Base-by-base conservation (phyloP, 2,113 vertebrate genomes). In the Urocynchramus pylzowi region DNA sequence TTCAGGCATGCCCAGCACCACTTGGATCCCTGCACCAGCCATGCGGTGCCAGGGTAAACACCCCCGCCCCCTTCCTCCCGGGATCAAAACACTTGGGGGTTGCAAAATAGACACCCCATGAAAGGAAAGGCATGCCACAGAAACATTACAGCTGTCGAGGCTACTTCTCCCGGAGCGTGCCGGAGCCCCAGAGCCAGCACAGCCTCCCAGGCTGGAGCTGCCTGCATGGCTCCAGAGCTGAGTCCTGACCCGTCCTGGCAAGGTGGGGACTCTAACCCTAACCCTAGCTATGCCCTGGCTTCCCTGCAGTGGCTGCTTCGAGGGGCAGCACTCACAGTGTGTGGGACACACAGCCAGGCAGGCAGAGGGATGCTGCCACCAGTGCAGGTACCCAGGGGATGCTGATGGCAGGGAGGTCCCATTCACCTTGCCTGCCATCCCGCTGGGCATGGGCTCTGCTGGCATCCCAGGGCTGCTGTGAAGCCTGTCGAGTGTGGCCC, bases 71-170 rank as follows among this genome's bases (percentile, higher is more conserved):
- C 84, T 84, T 87, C 83, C 94, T 94, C 91, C 92, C 6, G 45
- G 93, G 93, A 89, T 94, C 94, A 96, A 93, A 96, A 96, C 94
- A 92, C 91, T 84, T 94, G 79, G 96, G 96, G 94, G 87, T 96
- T 95, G 87, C 94, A 96, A 95, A 96, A 96, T 95, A 95, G 91
- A 91, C 89, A 92, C 93, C 94, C 93, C 95, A 96, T 92, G 94
- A 91, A 92, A 94, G 93, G 93, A 95, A 95, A 97, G 95, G 95
- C 91, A 97, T 22, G 93, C 77, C 94, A 92, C 80, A 83, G 87
- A 84, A 92, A 81, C 84, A 84, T 53, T 44, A 95, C 93, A 96
- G 94, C 95, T 96, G 95, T 93, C 94, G 54, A 87, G 73, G 87
- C 69, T 70, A 37, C 94, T 94, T 81, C 80, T 94, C 73, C 39